A percentile compares a stretch with the other conserved stretches of the same genome.
These are phyloP conservation scores for Drosophila suboccidentalis DNA, from an alignment of 2,888 invertebrate species.

Conservation along the genomic window DNA sequence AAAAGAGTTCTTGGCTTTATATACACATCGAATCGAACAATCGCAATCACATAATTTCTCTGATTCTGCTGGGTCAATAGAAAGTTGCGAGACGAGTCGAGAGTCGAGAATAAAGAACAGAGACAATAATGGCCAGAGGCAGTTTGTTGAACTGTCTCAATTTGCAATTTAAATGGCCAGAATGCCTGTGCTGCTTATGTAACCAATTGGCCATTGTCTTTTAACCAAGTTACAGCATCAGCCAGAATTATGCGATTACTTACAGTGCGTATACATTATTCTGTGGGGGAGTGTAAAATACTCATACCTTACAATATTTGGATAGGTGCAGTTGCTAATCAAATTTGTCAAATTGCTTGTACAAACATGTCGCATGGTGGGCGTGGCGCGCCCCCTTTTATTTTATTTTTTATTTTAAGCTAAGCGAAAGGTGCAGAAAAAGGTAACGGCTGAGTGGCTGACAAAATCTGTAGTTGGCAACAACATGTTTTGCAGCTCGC, in stretches of 20 bases:
- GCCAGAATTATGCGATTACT: slow-evolving; percentile 10
- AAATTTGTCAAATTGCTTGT: slow-evolving; percentile 76
- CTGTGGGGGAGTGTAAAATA: slow-evolving; percentile 36
- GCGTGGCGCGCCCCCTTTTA: slow-evolving; percentile 38
- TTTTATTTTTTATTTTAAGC: not conserved
- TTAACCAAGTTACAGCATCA: slow-evolving; percentile 5
- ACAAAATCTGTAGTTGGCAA: slow-evolving; percentile 37
- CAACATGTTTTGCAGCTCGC: slow-evolving; percentile 9
- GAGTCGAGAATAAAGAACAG: not conserved
- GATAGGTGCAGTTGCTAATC: slow-evolving; percentile 70
- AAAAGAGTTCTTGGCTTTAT: slow-evolving; percentile 66
- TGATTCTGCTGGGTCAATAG: slow-evolving; percentile 61
- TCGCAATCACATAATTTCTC: slow-evolving; percentile 27
- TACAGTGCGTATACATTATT: slow-evolving; percentile 9
- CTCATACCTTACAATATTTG: slow-evolving; percentile 1
- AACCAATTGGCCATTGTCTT: slow-evolving; percentile 39
- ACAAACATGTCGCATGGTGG: slow-evolving; percentile 50
- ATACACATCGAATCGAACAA: slow-evolving; percentile 38
- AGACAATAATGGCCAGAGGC: not conserved
- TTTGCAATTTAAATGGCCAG: slow-evolving; percentile 54
- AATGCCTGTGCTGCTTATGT: slow-evolving; percentile 35
- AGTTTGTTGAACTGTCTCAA: slow-evolving; percentile 57
- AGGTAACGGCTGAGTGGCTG: slow-evolving; percentile 69
- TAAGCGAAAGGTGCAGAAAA: slow-evolving; percentile 72
- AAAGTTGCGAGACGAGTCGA: slow-evolving; percentile 67